phyloP scores from a whole-genome alignment of 2,888 invertebrate genomes.

The Clostera curtula region DNA sequence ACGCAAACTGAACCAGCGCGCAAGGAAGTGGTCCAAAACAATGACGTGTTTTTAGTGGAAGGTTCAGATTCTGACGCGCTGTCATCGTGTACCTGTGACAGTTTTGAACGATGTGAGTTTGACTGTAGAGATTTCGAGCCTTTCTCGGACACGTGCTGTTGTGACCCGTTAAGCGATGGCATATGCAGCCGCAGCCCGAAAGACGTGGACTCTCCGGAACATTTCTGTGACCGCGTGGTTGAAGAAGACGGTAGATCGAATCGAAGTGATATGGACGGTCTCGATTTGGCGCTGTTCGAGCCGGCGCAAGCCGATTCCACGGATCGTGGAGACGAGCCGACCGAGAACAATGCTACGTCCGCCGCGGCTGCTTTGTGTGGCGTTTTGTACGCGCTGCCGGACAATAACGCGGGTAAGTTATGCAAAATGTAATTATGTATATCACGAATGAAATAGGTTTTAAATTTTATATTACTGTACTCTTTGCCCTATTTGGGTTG shows the following conservation, averaged over 20 bases:
- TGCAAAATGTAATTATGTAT: conserved; percentile 26
- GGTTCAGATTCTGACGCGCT: conserved; percentile 67
- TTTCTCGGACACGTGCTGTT: conserved; percentile 77
- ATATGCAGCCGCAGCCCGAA: conserved; percentile 68
- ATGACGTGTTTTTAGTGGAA: conserved; percentile 52
- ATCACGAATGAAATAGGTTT: too few species aligned
- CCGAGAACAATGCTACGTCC: conserved; percentile 30
- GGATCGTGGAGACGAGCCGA: conserved; percentile 30
- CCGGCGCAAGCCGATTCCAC: conserved; percentile 63
- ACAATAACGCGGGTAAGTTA: conserved; percentile 52
- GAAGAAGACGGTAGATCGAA: conserved; percentile 63
- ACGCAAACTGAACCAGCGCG: conserved; percentile 41
- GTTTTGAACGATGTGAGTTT: conserved; percentile 73
- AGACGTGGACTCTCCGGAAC: conserved; percentile 64
- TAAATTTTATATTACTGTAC: too few species aligned
- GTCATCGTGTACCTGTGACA: conserved; percentile 72
- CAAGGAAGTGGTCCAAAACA: conserved; percentile 41
- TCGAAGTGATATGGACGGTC: conserved; percentile 78
- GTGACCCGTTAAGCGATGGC: conserved; percentile 66
- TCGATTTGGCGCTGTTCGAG: conserved; percentile 79
- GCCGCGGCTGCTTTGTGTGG: conserved; percentile 52
- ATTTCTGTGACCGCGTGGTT: conserved; percentile 51
- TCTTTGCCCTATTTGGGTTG: too few species aligned
- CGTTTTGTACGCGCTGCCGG: conserved; percentile 52
- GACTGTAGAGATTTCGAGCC: conserved; percentile 75